A percentile compares a stretch with the other conserved stretches of the same genome.
phyloP scores from a whole-genome alignment of 2,797 vertebrate species.

The Mus spretus region DNA sequence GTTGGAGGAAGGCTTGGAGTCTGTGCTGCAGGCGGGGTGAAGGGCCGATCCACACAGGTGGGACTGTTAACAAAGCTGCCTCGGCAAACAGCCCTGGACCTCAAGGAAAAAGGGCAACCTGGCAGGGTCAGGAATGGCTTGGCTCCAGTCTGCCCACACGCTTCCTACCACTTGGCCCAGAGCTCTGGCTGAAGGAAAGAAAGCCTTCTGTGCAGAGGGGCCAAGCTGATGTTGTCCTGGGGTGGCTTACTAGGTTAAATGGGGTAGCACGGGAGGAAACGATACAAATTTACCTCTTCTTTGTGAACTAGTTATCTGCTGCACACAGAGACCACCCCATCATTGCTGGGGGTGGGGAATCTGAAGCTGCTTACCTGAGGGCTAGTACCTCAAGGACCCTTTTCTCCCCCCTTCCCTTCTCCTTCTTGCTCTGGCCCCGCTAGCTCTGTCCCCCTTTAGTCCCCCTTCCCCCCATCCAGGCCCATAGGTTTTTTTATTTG shows the following conservation, averaged over 20 bases:
- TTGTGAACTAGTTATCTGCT: not conserved
- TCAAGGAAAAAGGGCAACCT: not conserved
- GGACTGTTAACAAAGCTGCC: not conserved
- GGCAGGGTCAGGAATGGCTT: not conserved
- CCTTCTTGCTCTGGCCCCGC: no score
- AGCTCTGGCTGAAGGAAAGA: not conserved
- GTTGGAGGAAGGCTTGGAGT: not conserved
- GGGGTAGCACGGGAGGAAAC: not conserved
- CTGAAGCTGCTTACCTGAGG: not conserved
- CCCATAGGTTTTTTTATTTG: no score
- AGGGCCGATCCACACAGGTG: not conserved
- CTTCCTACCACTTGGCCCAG: not conserved
- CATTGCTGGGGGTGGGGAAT: not conserved
- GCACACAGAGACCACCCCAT: not conserved
- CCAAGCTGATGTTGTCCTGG: not conserved
- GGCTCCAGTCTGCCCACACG: not conserved
- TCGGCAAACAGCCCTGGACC: not conserved
- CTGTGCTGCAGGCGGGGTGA: not conserved
- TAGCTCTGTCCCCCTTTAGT: no score
- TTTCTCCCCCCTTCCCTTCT: no score
- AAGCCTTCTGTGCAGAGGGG: not conserved
- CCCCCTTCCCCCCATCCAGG: no score
- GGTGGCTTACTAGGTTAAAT: not conserved
- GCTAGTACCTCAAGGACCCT: not conserved
- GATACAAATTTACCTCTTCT: not conserved